These are phyloP conservation scores for Bos taurus DNA, from an alignment of 2,113 vertebrate genomes.

Conservation along the genomic window DNA sequence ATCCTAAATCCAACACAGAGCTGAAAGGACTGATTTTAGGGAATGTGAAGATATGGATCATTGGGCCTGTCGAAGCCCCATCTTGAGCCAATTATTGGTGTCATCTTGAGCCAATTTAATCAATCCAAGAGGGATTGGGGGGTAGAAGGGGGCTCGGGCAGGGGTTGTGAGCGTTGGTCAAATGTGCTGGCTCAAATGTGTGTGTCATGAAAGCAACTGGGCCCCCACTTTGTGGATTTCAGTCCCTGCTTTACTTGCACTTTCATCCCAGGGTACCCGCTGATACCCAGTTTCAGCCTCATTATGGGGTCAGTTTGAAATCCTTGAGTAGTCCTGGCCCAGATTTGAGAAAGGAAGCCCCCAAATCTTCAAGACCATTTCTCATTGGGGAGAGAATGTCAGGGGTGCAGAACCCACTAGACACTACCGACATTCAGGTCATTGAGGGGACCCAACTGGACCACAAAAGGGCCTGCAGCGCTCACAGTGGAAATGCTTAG, in stretches of 20 bases:
- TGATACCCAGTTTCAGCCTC: background rate
- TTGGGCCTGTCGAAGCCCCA: constrained; percentile 92
- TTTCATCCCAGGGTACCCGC: constrained; percentile 19
- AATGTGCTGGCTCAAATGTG: constrained; percentile 87
- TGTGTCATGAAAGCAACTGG: constrained; percentile 72
- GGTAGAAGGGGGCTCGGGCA: constrained; percentile 81
- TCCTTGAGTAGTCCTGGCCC: background rate
- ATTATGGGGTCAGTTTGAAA: constrained; percentile 2
- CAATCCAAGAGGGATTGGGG: constrained; percentile 91
- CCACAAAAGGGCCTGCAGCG: background rate
- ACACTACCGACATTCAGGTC: background rate
- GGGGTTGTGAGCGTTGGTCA: constrained; percentile 94
- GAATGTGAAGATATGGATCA: constrained; percentile 98
- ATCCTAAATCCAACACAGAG: constrained; percentile 96
- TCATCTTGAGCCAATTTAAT: constrained; percentile 99
- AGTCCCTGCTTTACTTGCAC: constrained; percentile 39
- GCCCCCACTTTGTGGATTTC: constrained; percentile 53
- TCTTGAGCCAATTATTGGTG: constrained; percentile 99
- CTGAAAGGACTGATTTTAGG: constrained; percentile 93
- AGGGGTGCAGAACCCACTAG: background rate
- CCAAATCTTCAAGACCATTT: constrained; percentile 28
- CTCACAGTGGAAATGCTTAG: background rate
- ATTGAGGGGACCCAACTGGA: background rate
- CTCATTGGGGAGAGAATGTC: background rate
- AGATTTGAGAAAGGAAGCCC: background rate